These are phyloP conservation scores for Macrosteles quadrilineatus DNA, from an alignment of 1,140 invertebrate genomes.

Conservation along the genomic window DNA sequence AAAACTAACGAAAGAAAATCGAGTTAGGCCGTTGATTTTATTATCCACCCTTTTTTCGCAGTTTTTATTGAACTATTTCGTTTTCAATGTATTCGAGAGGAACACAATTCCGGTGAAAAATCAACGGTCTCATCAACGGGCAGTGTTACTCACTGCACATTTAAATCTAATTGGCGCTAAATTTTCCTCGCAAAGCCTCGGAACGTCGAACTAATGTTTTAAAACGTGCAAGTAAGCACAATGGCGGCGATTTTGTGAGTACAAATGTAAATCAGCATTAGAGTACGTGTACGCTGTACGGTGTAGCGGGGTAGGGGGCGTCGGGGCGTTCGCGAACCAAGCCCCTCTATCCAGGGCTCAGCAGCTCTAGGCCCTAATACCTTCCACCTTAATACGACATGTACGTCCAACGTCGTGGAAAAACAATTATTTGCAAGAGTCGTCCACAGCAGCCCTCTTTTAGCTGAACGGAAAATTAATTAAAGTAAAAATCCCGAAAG, in stretches of 20 bases:
- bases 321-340: background rate
- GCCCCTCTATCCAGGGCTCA: background rate
- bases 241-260: slow-evolving; percentile 17
- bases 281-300: background rate
- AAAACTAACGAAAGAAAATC: too few relatives aligned
- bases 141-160: slow-evolving; percentile 4
- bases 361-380: background rate
- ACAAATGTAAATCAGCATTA: slow-evolving; percentile 24
- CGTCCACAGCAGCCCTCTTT: background rate
- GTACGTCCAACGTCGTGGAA: slow-evolving; percentile 2
- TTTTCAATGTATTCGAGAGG: background rate
- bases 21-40: too few relatives aligned
- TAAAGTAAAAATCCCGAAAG: slow-evolving; percentile 26
- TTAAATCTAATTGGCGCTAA: slow-evolving; percentile 23
- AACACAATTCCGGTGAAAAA: slow-evolving; percentile 16
- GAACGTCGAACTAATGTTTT: slow-evolving; percentile 22
- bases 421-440: slow-evolving; percentile 21
- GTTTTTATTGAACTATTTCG: slow-evolving; percentile 7
- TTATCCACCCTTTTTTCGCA: background rate
- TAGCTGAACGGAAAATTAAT: slow-evolving; percentile 16
- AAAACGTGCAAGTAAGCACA: slow-evolving; percentile 25
- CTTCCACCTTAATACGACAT: slow-evolving; percentile 15
- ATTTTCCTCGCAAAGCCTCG: slow-evolving; percentile 9
- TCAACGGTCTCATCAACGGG: background rate
- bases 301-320: too few relatives aligned